Conservation (phyloP, 1,140 invertebrate species). For the Littorina saxatilis region DNA sequence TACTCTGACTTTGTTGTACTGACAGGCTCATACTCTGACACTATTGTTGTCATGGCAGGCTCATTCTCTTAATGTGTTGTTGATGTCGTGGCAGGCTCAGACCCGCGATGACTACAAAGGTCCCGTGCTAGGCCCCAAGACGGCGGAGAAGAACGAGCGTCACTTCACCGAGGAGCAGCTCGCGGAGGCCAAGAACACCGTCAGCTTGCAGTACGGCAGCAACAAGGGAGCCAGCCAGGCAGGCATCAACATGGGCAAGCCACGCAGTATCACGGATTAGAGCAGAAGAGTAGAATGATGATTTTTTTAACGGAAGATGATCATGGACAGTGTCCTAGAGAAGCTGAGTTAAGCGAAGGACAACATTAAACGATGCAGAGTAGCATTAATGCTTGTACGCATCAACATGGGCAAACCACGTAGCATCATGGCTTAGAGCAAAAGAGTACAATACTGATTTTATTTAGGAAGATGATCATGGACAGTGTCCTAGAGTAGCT, state of each 20-base stretch:
- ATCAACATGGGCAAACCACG: no score
- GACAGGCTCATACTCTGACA: no score
- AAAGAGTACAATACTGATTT: no score
- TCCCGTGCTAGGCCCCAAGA: conserved; percentile 80
- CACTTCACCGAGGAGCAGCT: conserved; percentile 93
- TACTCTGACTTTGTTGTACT: no score
- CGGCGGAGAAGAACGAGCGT: conserved; percentile 82
- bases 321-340: background rate
- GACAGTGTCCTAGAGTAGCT: no score
- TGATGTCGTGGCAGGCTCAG: conserved; percentile 90
- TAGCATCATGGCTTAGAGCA: no score
- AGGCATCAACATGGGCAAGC: conserved; percentile 92
- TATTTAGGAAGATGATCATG: no score
- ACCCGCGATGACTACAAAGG: conserved; percentile 91
- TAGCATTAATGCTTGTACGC: no score
- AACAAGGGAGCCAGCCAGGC: conserved; percentile 85
- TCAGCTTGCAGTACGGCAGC: conserved; percentile 93
- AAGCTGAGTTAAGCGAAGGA: background rate
- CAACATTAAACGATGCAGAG: background rate
- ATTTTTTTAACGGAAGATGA: no score
- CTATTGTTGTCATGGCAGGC: no score
- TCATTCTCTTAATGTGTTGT: no score
- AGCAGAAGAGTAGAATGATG: background rate
- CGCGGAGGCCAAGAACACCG: conserved; percentile 87
- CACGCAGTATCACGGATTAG: conserved; percentile 71